Evolutionary conservation across 2,888 invertebrate genomes (phyloP), one percentile per base, ranked within the genome.

Genomic region (Drosophila anomalata): DNA sequence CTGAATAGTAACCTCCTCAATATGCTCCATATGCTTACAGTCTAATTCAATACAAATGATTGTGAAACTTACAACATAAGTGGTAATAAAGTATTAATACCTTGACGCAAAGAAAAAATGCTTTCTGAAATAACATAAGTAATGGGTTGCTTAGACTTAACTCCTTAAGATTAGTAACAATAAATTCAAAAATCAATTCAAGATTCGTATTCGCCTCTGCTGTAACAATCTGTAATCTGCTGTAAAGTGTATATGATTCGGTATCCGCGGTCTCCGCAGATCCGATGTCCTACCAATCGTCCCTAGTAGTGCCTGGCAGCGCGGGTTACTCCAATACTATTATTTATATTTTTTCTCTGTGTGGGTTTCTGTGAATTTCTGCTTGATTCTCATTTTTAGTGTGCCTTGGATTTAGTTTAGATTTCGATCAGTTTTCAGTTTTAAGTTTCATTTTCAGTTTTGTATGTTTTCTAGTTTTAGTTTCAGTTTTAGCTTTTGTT

Each of bases 401-500:
- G 47, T 22, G 22, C 14, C 29, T 62, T 62, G 8, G 24, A 3
- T n/a, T 47, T 47, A 3, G 5, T 53, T 41, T 48, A 12, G 50
- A 47, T 14, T 50, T 29, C 17, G 31, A 11, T 57, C n/a, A 24
- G 46, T 9, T 17, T 17, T 17, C 17, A 17, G 17, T 17, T 17
- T 29, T 20, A 22, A 22, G 36, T 11, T 70, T 57, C 12, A 58
- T 48, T 68, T 77, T 74, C 42, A 60, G 66, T 69, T 74, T 55
- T 26, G 29, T 63, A 48, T 26, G 39, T 36, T 61, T 54, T 8
- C 55, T 57, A 58, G 62, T 60, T 26, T 65, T 48, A 52, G 46
- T 65, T 73, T 67, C 47, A 63, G 79, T 69, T 74, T 60, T 53
- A 42, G 61, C 67, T 47, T 58, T 62, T 62, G 51, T 70, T 73